Percentiles rank a stretch among this genome's conserved stretches.
Evolutionary conservation across 1,140 invertebrate species (phyloP).

Genomic region (Hypothenemus hampei): DNA sequence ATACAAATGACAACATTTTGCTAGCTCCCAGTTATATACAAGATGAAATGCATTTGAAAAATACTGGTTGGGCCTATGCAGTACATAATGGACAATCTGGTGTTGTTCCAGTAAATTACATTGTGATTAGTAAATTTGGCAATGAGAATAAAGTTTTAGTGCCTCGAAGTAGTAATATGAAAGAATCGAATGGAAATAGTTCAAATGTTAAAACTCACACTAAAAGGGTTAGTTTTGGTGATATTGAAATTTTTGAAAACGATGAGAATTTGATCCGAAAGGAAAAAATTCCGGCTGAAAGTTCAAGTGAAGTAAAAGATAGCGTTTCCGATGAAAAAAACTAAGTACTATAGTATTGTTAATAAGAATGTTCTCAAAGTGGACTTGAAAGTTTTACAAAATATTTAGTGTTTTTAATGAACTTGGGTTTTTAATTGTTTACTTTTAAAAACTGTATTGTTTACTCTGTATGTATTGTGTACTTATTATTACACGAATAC

Average conservation of each 20-base stretch:
- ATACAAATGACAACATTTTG: conserved; percentile 68
- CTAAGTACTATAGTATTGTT: too few relatives aligned
- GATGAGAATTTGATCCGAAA: conserved; percentile 9
- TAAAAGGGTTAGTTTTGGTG: conserved; percentile 44
- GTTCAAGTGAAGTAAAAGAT: too few relatives aligned
- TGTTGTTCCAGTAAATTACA: conserved; percentile 76
- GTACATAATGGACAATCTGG: conserved; percentile 63
- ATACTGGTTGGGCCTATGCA: conserved; percentile 71
- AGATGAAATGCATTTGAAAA: conserved; percentile 56
- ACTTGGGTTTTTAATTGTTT: too few relatives aligned
- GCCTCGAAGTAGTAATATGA: conserved; percentile 24
- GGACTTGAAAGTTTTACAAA: too few relatives aligned
- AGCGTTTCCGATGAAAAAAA: background rate
- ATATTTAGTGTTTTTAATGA: too few relatives aligned
- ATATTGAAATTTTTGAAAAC: conserved; percentile 42
- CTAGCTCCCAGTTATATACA: conserved; percentile 82
- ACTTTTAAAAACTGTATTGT: too few relatives aligned
- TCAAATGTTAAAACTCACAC: conserved; percentile 36
- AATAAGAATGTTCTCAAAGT: too few relatives aligned
- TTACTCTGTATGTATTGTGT: too few relatives aligned
- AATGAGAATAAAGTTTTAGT: conserved; percentile 14
- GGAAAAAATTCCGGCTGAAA: conserved; percentile 9
- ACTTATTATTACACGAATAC: too few relatives aligned
- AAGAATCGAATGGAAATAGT: conserved; percentile 6
- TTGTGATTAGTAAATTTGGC: conserved; percentile 47